phyloP scores from a whole-genome alignment of 2,113 vertebrate species.

The Stegastes partitus region DNA sequence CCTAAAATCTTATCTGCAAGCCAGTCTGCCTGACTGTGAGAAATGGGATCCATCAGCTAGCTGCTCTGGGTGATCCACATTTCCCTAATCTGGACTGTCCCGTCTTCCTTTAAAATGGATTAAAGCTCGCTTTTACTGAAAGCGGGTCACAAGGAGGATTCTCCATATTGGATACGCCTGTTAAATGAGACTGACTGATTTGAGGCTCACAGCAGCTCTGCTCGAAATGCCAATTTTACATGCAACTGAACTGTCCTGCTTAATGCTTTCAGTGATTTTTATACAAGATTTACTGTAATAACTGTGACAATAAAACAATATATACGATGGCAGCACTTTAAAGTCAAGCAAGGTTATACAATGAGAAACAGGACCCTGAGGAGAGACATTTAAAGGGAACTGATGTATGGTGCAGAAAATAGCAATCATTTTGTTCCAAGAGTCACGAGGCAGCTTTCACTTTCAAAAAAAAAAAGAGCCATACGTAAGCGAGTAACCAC shows the following conservation, averaged over 20 bases:
- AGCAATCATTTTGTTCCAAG: constrained; percentile 46
- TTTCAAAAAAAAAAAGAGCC: constrained; percentile 47
- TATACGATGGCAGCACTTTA: constrained; percentile 17
- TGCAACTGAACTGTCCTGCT: constrained; percentile 18
- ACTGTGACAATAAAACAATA: constrained; percentile 51
- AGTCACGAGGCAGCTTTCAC: constrained; percentile 48
- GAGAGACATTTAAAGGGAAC: constrained; percentile 16
- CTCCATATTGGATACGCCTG: constrained; percentile 46
- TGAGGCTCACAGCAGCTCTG: constrained; percentile 18
- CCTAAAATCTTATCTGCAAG: constrained; percentile 73
- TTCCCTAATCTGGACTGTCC: constrained; percentile 70
- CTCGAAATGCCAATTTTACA: constrained; percentile 24
- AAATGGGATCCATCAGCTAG: constrained; percentile 71
- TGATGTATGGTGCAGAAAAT: constrained; percentile 34
- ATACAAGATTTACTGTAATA: constrained; percentile 30
- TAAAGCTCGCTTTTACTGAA: constrained; percentile 62
- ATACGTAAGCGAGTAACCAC: constrained; percentile 27
- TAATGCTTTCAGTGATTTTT: constrained; percentile 18
- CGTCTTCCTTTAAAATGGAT: constrained; percentile 71
- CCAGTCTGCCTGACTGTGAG: constrained; percentile 55
- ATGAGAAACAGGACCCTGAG: constrained; percentile 6
- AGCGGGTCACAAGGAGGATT: constrained; percentile 60
- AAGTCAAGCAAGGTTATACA: constrained; percentile 11
- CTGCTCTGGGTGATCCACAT: constrained; percentile 68
- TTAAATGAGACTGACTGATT: constrained; percentile 56